A percentile compares a stretch with the other conserved stretches of the same genome.
Conservation (phyloP, 2,888 invertebrate species). For the Keiferia lycopersicella region DNA sequence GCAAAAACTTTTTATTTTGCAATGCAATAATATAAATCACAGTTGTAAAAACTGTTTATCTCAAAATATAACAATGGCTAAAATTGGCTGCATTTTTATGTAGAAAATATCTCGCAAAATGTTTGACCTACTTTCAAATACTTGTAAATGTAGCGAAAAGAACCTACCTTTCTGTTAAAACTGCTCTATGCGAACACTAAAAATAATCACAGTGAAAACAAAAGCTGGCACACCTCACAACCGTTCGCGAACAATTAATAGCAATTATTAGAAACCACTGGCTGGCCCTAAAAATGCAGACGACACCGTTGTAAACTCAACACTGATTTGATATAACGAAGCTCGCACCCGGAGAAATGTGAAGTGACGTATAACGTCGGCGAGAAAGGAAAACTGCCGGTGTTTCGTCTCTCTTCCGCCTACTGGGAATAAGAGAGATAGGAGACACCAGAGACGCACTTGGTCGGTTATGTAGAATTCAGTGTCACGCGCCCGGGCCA, state of each 20-base stretch:
- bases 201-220: constrained; percentile 26
- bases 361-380: constrained; percentile 61
- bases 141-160: constrained; percentile 20
- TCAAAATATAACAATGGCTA: neutral
- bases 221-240: constrained; percentile 47
- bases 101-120: neutral
- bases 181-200: constrained; percentile 40
- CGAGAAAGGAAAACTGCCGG: constrained; percentile 73
- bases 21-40: neutral
- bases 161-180: constrained; percentile 48
- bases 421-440: constrained; percentile 51
- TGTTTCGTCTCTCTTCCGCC: constrained; percentile 58
- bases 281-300: constrained; percentile 64
- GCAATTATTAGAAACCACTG: constrained; percentile 57
- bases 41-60: neutral
- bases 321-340: constrained; percentile 67
- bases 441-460: constrained; percentile 63
- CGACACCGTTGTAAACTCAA: constrained; percentile 64
- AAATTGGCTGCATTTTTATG: neutral
- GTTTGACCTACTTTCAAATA: constrained; percentile 8
- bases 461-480: constrained; percentile 72
- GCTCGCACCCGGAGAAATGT: constrained; percentile 71
- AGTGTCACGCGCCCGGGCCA: constrained; percentile 64
- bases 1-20: neutral
- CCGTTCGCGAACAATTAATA: constrained; percentile 55